Conservation (phyloP, 2,888 invertebrate genomes). For the Drosophila lutescens region DNA sequence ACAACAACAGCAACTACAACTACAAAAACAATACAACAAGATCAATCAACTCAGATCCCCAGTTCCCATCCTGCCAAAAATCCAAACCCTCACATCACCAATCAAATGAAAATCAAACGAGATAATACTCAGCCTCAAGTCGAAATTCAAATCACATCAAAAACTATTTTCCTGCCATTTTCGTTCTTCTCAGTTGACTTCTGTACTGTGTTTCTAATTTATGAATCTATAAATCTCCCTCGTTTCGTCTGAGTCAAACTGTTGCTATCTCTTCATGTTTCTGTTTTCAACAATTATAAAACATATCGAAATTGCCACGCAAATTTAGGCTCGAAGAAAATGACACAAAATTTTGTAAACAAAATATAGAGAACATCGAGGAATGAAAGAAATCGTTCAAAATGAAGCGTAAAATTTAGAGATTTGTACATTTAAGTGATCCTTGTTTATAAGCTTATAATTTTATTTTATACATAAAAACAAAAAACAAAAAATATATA, state of each 20-base stretch:
- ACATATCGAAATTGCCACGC: constrained; percentile 30
- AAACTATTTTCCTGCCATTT: constrained; percentile 33
- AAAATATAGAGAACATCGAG: constrained; percentile 63
- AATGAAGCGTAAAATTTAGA: constrained; percentile 73
- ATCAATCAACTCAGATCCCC: constrained; percentile 66
- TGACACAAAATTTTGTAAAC: constrained; percentile 40
- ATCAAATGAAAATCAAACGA: constrained; percentile 45
- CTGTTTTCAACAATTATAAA: constrained; percentile 41
- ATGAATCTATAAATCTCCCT: constrained; percentile 32
- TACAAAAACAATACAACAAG: constrained; percentile 58
- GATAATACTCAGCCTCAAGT: constrained; percentile 53
- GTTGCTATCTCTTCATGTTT: constrained; percentile 52
- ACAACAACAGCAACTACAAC: constrained; percentile 35
- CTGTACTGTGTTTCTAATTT: constrained; percentile 42
- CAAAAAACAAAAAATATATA: constrained; percentile 70
- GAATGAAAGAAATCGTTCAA: constrained; percentile 68
- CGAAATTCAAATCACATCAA: constrained; percentile 47
- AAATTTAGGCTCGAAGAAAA: constrained; percentile 31
- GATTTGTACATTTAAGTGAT: constrained; percentile 83
- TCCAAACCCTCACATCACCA: constrained; percentile 45
- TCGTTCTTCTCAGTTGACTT: constrained; percentile 33
- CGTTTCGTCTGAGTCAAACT: constrained; percentile 51
- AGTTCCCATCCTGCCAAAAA: constrained; percentile 46
- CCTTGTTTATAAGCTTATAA: constrained; percentile 83
- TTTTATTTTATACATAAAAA: constrained; percentile 81